Base-by-base conservation (phyloP, 2,888 invertebrate genomes). In the Agriopis aurantiaria region DNA sequence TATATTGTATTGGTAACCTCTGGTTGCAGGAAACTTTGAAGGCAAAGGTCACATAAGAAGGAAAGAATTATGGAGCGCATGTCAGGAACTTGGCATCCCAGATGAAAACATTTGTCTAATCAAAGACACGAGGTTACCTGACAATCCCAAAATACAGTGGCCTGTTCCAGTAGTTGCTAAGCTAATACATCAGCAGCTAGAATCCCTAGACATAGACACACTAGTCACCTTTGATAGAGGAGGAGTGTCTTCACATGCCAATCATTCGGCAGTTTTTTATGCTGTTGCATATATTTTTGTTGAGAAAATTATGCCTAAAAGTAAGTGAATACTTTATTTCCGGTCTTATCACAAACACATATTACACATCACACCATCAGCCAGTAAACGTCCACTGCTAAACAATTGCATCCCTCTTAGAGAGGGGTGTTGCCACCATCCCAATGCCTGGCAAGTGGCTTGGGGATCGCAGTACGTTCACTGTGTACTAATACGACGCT, bases 141-240 rank as follows among this genome's bases (percentile, higher is more conserved):
- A 99, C 88, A 95, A 96, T 83, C 97, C 97, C 46, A 95, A 95
- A 76, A 92, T 94, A n/a, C 95, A 96, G 70, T 99, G 99, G 99
- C 85, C 96, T 95, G 85, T 95, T 3, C 86, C 89, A 0, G 89
- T 94, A 5, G 81, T 93, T 69, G 91, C 94, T n/a, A 92, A 93
- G 68, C 76, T 94, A 60, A 85, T 94, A 69, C 88, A 90, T 45
- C 91, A 92, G 74, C 95, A 97, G 69, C 91, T 98, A 51, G 97
- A 97, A 88, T 94, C 95, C 68, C 95, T 97, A 80, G 96, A 96
- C 81, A 97, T 98, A 82, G 97, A 98, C 84, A 97, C 97, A 2
- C 94, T 99, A 64, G 96, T 99, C 65, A 98, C 99, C 14, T 99
- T 99, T 94, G 99, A 99, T 91, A 96, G 97, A 83, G 95, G 97